Percentiles rank a stretch among this genome's conserved stretches.
Evolutionary conservation across 2,888 invertebrate species (phyloP).

Genomic region (Tipula helvola): DNA sequence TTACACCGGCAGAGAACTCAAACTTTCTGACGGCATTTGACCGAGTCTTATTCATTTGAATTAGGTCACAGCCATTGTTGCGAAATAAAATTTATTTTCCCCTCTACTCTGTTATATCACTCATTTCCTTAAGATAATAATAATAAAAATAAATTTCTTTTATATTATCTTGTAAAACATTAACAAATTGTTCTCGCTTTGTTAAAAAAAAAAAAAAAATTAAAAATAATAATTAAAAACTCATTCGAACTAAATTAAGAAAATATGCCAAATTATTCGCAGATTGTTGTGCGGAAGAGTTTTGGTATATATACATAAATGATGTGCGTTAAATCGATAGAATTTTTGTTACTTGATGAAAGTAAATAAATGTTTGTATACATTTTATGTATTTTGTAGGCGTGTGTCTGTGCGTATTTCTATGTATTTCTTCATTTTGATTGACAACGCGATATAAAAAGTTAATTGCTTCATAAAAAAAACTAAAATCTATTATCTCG

Average conservation of each 20-base stretch:
- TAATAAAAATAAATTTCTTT: not conserved
- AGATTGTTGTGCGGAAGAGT: not conserved
- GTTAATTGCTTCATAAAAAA: not conserved
- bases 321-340: not conserved
- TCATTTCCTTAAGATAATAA: not conserved
- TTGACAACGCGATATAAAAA: not conserved
- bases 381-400: not conserved
- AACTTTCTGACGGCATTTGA: no score
- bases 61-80: not conserved
- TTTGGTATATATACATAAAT: no score
- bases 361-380: not conserved
- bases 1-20: no score
- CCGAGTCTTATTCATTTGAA: no score
- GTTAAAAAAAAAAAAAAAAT: not conserved
- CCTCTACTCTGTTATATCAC: not conserved
- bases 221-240: not conserved
- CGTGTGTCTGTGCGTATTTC: no score
- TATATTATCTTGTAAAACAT: not conserved
- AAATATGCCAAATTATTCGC: not conserved
- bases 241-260: not conserved
- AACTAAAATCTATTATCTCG: not conserved
- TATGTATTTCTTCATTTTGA: not conserved
- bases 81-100: not conserved
- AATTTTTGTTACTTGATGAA: not conserved
- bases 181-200: not conserved